phyloP scores from a whole-genome alignment of 2,888 invertebrate genomes.

The Lithophane socia region DNA sequence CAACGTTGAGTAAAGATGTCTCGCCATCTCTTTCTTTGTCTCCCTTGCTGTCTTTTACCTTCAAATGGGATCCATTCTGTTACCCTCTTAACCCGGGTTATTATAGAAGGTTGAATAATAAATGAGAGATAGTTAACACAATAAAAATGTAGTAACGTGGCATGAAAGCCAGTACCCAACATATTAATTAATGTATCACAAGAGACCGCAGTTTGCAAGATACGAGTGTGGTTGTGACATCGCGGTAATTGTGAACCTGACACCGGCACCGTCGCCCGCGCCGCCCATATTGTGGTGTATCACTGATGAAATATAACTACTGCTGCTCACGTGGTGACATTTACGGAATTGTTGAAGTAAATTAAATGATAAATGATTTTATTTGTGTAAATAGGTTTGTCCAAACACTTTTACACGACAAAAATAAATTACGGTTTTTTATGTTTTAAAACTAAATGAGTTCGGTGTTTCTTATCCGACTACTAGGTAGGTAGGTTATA shows the following conservation, averaged over 20 bases:
- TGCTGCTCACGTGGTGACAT: background rate
- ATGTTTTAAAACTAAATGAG: too few relatives aligned
- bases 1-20: too few relatives aligned
- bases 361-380: background rate
- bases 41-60: too few relatives aligned
- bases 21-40: too few relatives aligned
- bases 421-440: too few relatives aligned
- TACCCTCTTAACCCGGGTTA: too few relatives aligned
- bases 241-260: conserved; percentile 25
- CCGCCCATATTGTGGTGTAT: conserved; percentile 1
- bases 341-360: background rate
- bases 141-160: background rate
- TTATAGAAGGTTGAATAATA: background rate
- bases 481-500: too few relatives aligned
- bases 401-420: too few relatives aligned
- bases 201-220: conserved; percentile 12
- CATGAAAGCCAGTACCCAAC: background rate
- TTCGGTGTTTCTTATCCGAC: too few relatives aligned
- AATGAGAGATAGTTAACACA: background rate
- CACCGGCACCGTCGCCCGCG: background rate
- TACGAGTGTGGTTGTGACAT: conserved; percentile 20
- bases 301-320: background rate
- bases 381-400: background rate
- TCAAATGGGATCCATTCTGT: too few relatives aligned
- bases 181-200: conserved; percentile 4